phyloP scores from a whole-genome alignment of 2,113 vertebrate genomes.

The Lophura nycthemera region DNA sequence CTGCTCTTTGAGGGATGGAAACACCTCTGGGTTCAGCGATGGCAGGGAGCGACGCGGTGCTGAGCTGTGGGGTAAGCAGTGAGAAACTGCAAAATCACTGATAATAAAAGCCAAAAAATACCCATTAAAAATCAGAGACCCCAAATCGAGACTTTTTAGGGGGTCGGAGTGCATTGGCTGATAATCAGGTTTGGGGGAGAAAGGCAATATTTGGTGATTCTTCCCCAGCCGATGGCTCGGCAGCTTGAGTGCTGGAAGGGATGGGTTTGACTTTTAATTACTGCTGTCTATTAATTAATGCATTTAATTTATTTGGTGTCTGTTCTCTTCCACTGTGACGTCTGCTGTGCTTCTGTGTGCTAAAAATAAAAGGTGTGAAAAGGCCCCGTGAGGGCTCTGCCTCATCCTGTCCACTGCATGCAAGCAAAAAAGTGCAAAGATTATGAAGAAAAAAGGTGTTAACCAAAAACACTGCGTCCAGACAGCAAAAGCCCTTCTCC shows the following conservation, averaged over 20 bases:
- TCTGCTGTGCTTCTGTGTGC: no score
- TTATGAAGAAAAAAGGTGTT: not conserved
- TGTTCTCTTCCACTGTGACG: not conserved
- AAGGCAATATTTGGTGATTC: not conserved
- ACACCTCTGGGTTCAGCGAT: fast-evolving
- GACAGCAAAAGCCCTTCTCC: not conserved
- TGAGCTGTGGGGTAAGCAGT: not conserved
- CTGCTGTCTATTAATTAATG: no score
- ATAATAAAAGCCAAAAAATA: no score
- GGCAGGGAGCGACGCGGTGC: not conserved
- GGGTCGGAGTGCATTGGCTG: not conserved
- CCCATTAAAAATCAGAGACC: not conserved
- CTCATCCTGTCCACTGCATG: not conserved
- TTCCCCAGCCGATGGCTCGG: not conserved
- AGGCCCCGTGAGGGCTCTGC: not conserved
- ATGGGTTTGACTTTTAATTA: not conserved
- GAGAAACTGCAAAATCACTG: no score
- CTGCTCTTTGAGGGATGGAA: not conserved
- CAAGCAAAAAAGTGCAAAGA: not conserved
- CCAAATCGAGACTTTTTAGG: not conserved
- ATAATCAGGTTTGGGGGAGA: not conserved
- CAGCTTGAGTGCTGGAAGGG: not conserved
- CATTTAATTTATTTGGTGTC: no score
- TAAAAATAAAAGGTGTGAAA: not conserved
- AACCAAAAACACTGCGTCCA: not conserved